Conservation (phyloP, 2,888 invertebrate species). For the Netelia melanura region DNA sequence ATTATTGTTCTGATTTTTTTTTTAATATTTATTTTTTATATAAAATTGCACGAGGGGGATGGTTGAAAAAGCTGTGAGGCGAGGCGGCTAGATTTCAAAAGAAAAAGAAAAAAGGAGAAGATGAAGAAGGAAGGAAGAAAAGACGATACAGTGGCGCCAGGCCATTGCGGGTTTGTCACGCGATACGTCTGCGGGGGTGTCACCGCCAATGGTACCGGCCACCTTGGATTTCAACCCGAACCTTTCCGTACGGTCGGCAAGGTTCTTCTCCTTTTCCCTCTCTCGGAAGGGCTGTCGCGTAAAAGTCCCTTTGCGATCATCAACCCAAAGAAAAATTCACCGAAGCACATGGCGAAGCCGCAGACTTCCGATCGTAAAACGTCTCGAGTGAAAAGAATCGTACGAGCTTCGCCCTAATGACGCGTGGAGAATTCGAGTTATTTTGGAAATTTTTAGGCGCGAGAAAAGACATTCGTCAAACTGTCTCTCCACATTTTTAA, state of each 20-base stretch:
- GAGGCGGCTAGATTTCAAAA: slow-evolving; percentile 67
- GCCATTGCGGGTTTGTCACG: slow-evolving; percentile 80
- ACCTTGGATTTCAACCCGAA: slow-evolving; percentile 56
- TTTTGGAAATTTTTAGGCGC: slow-evolving; percentile 74
- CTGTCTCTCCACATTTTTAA: slow-evolving; percentile 33
- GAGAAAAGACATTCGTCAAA: slow-evolving; percentile 76
- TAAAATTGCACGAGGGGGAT: not conserved
- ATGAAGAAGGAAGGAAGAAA: slow-evolving; percentile 71
- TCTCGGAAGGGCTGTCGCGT: slow-evolving; percentile 22
- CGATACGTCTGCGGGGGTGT: slow-evolving; percentile 81
- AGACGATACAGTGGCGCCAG: slow-evolving; percentile 83
- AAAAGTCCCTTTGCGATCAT: too few relatives aligned
- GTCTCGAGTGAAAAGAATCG: not conserved
- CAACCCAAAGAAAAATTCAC: not conserved
- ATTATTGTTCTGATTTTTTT: too few relatives aligned
- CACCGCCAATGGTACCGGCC: slow-evolving; percentile 67
- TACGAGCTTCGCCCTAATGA: slow-evolving; percentile 74
- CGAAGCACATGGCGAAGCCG: slow-evolving; percentile 14
- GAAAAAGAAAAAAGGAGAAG: too few relatives aligned
- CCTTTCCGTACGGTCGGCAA: slow-evolving; percentile 22
- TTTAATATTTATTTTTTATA: too few relatives aligned
- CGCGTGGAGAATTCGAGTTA: slow-evolving; percentile 79
- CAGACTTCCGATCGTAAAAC: slow-evolving; percentile 34
- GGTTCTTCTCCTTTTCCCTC: slow-evolving; percentile 37
- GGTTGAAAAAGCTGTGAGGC: slow-evolving; percentile 29